Percentiles rank a stretch among this genome's conserved stretches.
Evolutionary conservation across 2,113 vertebrate genomes (phyloP).

Genomic region (Girardinichthys multiradiatus): DNA sequence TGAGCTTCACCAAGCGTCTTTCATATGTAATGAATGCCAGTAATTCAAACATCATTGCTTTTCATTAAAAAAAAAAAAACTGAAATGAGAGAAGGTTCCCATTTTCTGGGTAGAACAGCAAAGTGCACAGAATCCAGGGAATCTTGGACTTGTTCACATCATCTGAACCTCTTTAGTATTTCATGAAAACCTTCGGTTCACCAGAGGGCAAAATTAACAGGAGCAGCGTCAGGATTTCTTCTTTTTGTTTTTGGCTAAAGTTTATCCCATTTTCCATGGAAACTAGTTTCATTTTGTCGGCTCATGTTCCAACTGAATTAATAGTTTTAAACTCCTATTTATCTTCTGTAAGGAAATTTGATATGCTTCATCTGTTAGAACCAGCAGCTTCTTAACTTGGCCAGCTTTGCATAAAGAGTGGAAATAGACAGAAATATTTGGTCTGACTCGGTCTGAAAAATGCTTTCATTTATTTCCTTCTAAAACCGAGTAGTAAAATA

Average conservation of each 20-base stretch:
- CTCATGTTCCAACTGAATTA: not conserved
- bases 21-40: constrained; percentile 13
- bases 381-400: not conserved
- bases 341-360: not conserved
- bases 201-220: constrained; percentile 3
- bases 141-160: not conserved
- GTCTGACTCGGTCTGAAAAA: not conserved
- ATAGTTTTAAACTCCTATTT: not conserved
- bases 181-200: constrained; percentile 21
- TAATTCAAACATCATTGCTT: not conserved
- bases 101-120: not conserved
- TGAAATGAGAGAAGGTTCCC: not conserved
- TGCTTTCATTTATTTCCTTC: not conserved
- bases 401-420: not conserved
- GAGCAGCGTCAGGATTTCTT: not conserved
- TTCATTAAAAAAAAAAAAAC: not conserved
- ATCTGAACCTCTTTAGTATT: constrained; percentile 16
- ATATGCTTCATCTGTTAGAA: not conserved
- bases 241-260: not conserved
- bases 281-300: not conserved
- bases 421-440: constrained; percentile 1
- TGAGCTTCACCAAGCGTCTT: not conserved
- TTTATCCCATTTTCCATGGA: not conserved
- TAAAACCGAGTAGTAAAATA: not conserved
- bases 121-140: not conserved